Conservation (phyloP, 2,888 invertebrate genomes). For the Pandemis heparana region DNA sequence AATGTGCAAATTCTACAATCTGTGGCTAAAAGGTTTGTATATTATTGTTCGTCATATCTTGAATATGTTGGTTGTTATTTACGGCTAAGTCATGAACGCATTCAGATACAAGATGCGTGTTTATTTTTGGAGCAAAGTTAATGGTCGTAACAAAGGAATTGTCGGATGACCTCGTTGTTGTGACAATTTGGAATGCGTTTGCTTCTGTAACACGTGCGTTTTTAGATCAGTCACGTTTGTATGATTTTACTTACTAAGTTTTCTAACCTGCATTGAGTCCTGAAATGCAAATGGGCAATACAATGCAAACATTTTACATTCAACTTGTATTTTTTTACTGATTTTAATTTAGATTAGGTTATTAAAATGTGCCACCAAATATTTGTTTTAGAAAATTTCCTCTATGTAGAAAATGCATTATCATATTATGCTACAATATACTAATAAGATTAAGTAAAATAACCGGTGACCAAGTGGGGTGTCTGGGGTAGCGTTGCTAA, state of each 20-base stretch:
- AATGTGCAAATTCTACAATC: conserved; percentile 54
- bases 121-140: conserved; percentile 34
- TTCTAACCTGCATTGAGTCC: neutral
- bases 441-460: too few species aligned
- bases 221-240: neutral
- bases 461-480: too few species aligned
- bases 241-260: too few species aligned
- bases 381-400: too few species aligned
- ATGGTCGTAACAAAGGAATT: conserved; percentile 7
- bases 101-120: neutral
- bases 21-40: conserved; percentile 64
- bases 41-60: neutral
- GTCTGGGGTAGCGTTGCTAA: too few species aligned
- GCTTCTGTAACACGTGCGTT: neutral
- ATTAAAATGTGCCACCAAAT: too few species aligned
- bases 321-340: too few species aligned
- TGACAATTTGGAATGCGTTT: neutral
- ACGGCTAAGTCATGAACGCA: conserved; percentile 8
- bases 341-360: too few species aligned
- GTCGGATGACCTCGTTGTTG: conserved; percentile 15
- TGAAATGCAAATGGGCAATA: neutral
- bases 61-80: neutral
- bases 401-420: too few species aligned
- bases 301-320: neutral
- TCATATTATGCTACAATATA: too few species aligned